These are phyloP conservation scores for Mamestra brassicae DNA, from an alignment of 2,888 invertebrate species.

Conservation along the genomic window DNA sequence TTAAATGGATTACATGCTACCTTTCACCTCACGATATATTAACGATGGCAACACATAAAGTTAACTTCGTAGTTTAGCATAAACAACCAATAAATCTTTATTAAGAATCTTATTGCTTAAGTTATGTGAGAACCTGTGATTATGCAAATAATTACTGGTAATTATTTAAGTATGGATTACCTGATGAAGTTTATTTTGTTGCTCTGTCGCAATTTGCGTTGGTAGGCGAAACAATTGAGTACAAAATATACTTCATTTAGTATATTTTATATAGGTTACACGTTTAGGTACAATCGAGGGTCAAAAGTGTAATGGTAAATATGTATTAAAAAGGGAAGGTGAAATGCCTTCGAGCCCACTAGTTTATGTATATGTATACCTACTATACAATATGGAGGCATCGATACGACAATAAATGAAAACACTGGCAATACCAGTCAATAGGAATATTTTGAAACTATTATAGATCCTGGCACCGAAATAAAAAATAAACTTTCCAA, in stretches of 20 bases:
- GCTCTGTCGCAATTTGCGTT: constrained; percentile 22
- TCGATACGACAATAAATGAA: no score
- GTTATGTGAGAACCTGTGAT: constrained; percentile 41
- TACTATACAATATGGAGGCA: no score
- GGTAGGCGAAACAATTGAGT: constrained; percentile 1
- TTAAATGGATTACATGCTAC: constrained; percentile 33
- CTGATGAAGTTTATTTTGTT: constrained; percentile 13
- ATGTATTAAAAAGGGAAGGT: not conserved
- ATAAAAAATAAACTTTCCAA: no score
- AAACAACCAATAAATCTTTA: constrained; percentile 52
- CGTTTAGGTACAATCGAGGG: not conserved
- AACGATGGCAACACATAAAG: constrained; percentile 18
- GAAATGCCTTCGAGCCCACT: no score
- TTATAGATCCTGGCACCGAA: no score
- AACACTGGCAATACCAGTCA: no score
- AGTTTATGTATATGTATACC: no score
- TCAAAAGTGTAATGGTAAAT: not conserved
- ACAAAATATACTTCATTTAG: not conserved
- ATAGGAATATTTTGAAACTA: no score
- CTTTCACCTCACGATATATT: constrained; percentile 40
- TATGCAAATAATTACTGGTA: constrained; percentile 42
- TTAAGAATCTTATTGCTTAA: constrained; percentile 40
- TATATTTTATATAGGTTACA: not conserved
- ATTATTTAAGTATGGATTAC: constrained; percentile 29
- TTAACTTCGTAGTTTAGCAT: constrained; percentile 26